Percentiles rank a stretch among this genome's conserved stretches.
These are phyloP conservation scores for Esox lucius DNA, from an alignment of 2,797 vertebrate species.

Conservation along the genomic window DNA sequence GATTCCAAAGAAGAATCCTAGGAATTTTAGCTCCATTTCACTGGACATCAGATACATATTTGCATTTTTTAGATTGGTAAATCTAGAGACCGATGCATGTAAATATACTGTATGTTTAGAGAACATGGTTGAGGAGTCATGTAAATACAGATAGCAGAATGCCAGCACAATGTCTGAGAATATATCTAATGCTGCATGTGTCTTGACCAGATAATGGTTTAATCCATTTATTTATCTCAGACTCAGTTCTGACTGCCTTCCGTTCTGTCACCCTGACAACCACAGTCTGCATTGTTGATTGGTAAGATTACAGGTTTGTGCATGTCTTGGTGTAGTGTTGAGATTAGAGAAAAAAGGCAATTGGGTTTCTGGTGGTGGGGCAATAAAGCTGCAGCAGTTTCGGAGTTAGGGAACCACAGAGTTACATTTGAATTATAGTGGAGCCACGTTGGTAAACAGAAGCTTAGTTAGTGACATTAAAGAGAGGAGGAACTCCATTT, in stretches of 20 bases:
- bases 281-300: background rate
- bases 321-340: background rate
- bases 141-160: background rate
- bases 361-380: background rate
- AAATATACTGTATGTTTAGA: background rate
- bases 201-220: conserved; percentile 7
- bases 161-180: background rate
- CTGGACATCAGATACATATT: background rate
- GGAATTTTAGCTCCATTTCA: background rate
- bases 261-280: conserved; percentile 4
- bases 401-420: background rate
- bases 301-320: background rate
- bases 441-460: background rate
- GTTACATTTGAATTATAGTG: background rate
- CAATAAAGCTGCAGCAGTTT: background rate
- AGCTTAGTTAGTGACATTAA: background rate
- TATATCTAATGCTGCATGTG: background rate
- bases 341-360: background rate
- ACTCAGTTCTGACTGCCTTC: conserved; percentile 9
- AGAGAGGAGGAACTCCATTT: background rate
- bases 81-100: conserved; percentile 22
- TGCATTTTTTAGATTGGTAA: background rate
- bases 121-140: background rate
- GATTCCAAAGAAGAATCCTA: background rate
- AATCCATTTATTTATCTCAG: conserved; percentile 33